Conservation (phyloP, 2,797 vertebrate genomes). For the Diplodus puntazzo region DNA sequence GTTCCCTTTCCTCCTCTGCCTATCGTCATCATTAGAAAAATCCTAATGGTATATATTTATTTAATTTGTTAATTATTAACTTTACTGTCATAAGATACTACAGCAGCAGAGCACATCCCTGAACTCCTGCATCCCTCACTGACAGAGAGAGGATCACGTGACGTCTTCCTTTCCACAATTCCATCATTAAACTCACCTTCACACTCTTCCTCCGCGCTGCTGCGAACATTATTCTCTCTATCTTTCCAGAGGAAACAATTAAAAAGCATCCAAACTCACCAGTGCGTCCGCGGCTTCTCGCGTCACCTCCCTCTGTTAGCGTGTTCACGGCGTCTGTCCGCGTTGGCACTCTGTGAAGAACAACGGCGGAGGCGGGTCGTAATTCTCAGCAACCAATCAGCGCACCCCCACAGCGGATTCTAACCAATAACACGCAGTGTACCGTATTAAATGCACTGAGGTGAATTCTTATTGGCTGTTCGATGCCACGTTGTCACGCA, state of each 20-base stretch:
- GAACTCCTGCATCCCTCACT: too few species aligned
- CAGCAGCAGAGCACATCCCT: too few species aligned
- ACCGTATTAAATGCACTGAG: background rate
- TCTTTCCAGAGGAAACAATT: background rate
- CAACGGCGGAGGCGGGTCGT: constrained; percentile 32
- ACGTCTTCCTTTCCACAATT: background rate
- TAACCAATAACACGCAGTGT: constrained; percentile 73
- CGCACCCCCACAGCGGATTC: accelerated
- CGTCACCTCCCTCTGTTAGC: background rate
- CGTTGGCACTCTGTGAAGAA: constrained; percentile 77
- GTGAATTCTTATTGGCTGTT: constrained; percentile 75
- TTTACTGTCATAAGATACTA: too few species aligned
- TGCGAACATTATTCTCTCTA: background rate
- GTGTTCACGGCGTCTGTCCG: constrained; percentile 14
- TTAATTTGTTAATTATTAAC: too few species aligned
- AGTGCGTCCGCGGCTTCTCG: background rate
- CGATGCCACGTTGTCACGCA: constrained; percentile 90
- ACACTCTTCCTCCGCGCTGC: background rate
- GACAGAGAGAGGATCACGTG: too few species aligned
- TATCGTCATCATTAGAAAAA: too few species aligned
- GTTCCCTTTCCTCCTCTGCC: too few species aligned
- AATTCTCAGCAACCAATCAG: constrained; percentile 37
- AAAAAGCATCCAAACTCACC: constrained; percentile 53
- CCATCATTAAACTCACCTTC: background rate
- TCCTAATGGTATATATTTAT: too few species aligned